Evolutionary conservation across 2,113 vertebrate genomes (phyloP).

Genomic region (Phaethornis superciliosus): DNA sequence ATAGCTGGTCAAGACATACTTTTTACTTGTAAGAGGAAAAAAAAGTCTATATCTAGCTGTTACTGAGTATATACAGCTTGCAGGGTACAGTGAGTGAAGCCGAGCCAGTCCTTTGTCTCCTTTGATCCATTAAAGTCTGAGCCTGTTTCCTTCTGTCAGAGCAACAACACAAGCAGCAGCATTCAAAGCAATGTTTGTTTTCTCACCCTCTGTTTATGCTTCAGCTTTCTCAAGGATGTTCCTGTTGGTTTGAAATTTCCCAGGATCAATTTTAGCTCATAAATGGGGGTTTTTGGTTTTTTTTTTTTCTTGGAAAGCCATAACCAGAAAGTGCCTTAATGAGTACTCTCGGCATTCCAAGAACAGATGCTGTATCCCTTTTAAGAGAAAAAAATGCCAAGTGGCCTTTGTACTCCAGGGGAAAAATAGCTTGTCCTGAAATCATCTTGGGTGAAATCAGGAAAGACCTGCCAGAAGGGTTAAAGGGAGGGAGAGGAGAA

Average conservation of each 20-base stretch:
- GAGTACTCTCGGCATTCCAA: neutral
- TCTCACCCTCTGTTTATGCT: constrained; percentile 28
- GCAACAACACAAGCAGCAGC: constrained; percentile 20
- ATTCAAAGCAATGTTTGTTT: constrained; percentile 56
- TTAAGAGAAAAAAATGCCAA: neutral
- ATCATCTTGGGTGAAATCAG: neutral
- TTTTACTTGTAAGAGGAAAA: neutral
- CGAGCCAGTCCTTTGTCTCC: constrained; percentile 43
- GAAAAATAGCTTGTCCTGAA: neutral
- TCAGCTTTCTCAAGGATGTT: constrained; percentile 34
- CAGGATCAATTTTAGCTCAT: constrained; percentile 36
- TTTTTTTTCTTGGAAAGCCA: constrained; percentile 58
- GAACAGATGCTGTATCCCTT: neutral
- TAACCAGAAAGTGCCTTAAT: neutral
- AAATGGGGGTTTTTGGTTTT: neutral
- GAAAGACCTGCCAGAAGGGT: neutral
- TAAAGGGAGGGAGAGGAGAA: neutral
- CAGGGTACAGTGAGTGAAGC: constrained; percentile 33
- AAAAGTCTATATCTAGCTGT: neutral
- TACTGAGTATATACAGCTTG: constrained; percentile 28
- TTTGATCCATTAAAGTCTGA: constrained; percentile 33
- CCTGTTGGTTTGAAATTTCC: constrained; percentile 41
- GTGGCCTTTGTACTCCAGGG: neutral
- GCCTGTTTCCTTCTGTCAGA: constrained; percentile 15
- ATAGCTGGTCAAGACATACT: neutral